Evolutionary conservation across 2,888 invertebrate species (phyloP), one percentile per base, ranked within the genome.

Genomic region (Eupithecia inturbata): DNA sequence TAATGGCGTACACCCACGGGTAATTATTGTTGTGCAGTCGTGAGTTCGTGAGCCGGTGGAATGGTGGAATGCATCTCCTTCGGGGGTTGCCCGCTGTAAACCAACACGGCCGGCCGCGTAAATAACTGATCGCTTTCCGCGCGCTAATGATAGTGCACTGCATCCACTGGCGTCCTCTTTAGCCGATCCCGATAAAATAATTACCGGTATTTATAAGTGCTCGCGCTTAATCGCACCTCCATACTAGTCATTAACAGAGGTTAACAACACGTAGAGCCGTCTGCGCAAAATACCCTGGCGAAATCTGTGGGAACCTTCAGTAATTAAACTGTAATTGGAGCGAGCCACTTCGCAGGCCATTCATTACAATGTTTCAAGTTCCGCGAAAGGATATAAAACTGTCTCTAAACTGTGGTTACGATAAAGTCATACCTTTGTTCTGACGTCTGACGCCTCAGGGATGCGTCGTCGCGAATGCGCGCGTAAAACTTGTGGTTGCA

Each of bases 1-100:
- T 94, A 94, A 94, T 95, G 91, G 93, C 93, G 94, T 93, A 95
- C 95, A 94, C 94, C 94, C 94, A 94, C 94, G 91, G 93, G 93
- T 94, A 94, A 94, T 94, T 94, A 94, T 94, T 93, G 94, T 92
- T 91, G 93, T 93, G 92, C 89, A 92, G 94, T 94, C 94, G 94
- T 94, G 94, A 94, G 94, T 91, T 94, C 94, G 94, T 94, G 94
- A 91, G 93, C 88, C 87, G 87, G 88, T 90, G 91, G 91, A 91
- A 91, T 90, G 88, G 92, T 83, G 93, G 94, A 94, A 94, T 94
- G 94, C 94, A 94, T 93, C 94, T 94, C 94, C 94, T 94, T 93
- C 93, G 93, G 94, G 94, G 94, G 94, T 92, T 94, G 93, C 89
- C 82, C 83, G 90, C 91, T 89, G 93, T 91, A 93, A 92, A 93